These are phyloP conservation scores for Strix aluco DNA, from an alignment of 2,113 vertebrate species.

Conservation along the genomic window DNA sequence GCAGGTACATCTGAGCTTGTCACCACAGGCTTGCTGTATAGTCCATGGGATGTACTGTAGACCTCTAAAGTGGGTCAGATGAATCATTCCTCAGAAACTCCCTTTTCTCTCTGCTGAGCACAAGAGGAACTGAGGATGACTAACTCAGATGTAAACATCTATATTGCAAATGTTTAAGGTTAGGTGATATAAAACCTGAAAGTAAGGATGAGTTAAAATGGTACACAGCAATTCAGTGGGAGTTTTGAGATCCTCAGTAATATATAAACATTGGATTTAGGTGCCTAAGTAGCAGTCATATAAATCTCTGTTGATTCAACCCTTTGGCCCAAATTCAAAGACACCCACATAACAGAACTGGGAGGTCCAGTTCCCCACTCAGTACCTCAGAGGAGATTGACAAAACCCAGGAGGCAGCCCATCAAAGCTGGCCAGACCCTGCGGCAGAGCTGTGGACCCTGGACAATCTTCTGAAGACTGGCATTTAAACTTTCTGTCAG, in stretches of 20 bases:
- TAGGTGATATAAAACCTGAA: neutral
- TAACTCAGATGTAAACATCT: constrained; percentile 1
- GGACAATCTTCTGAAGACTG: neutral
- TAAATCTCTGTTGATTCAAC: neutral
- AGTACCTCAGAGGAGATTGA: neutral
- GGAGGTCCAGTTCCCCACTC: neutral
- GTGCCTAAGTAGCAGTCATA: neutral
- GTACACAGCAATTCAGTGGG: neutral
- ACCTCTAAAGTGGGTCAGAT: constrained; percentile 25
- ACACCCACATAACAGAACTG: neutral
- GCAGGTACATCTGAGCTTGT: neutral
- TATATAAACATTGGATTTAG: neutral
- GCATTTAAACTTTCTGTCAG: neutral
- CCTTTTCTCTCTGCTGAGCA: neutral
- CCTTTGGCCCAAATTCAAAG: neutral
- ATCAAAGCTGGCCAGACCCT: neutral
- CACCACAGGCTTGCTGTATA: neutral
- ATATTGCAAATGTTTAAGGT: neutral
- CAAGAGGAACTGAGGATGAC: neutral
- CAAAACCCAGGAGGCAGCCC: neutral
- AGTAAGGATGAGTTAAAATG: neutral
- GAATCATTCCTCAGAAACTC: constrained; percentile 30
- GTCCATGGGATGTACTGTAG: neutral
- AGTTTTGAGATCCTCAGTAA: neutral
- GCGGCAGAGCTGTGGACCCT: neutral